phyloP scores from a whole-genome alignment of 2,797 vertebrate genomes.

The Phataginus tricuspis region DNA sequence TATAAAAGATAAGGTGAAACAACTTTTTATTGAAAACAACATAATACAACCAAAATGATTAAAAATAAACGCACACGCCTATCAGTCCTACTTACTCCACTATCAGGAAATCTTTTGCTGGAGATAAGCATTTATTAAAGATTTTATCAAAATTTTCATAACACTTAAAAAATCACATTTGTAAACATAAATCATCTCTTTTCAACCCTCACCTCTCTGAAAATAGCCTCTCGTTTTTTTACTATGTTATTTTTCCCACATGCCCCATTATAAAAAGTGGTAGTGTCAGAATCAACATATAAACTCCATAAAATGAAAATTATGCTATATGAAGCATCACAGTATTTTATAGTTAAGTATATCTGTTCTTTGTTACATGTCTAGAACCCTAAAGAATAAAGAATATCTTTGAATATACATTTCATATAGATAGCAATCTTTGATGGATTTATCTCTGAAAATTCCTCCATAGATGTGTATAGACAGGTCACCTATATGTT shows the following conservation, averaged over 20 bases:
- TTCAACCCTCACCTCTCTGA: slow-evolving; percentile 80
- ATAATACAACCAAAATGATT: background rate
- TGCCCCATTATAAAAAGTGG: slow-evolving; percentile 71
- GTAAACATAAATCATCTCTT: slow-evolving; percentile 91
- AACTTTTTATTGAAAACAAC: background rate
- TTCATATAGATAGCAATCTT: slow-evolving; percentile 83
- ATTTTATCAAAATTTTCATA: slow-evolving; percentile 86
- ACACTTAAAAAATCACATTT: slow-evolving; percentile 86
- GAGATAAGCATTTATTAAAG: slow-evolving; percentile 76
- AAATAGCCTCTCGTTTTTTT: slow-evolving; percentile 41
- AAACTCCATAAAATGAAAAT: slow-evolving; percentile 80
- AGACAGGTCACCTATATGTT: slow-evolving; percentile 79
- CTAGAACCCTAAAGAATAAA: slow-evolving; percentile 79
- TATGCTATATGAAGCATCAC: slow-evolving; percentile 79
- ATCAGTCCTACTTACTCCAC: background rate
- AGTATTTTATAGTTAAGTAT: slow-evolving; percentile 83
- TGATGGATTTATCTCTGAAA: slow-evolving; percentile 81
- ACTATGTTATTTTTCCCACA: slow-evolving; percentile 25
- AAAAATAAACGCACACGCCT: background rate
- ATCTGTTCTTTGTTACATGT: slow-evolving; percentile 81
- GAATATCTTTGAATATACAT: slow-evolving; percentile 85
- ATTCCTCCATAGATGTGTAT: slow-evolving; percentile 80
- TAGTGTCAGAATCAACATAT: slow-evolving; percentile 63
- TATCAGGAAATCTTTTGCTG: slow-evolving; percentile 80
- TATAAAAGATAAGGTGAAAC: background rate